Evolutionary conservation across 2,797 vertebrate species (phyloP).

Genomic region (Esox masquinongy): DNA sequence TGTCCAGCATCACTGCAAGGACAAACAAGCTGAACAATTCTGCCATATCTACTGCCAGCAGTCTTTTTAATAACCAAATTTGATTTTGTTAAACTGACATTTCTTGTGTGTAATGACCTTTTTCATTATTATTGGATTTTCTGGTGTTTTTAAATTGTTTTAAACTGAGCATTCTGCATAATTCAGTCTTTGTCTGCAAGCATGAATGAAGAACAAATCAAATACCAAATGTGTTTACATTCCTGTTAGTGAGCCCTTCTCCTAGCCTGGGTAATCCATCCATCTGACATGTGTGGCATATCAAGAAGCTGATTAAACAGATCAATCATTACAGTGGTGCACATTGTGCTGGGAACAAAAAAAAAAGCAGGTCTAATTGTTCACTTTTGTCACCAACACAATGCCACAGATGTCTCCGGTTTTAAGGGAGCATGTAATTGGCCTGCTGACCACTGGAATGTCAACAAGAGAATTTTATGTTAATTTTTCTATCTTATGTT

Average conservation of each 20-base stretch:
- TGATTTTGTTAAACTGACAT: neutral
- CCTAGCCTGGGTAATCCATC: too few relatives aligned
- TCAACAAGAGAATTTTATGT: too few relatives aligned
- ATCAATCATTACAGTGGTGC: too few relatives aligned
- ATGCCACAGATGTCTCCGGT: too few relatives aligned
- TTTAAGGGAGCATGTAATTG: too few relatives aligned
- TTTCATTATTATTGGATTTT: neutral
- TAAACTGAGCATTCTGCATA: neutral
- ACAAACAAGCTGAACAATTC: neutral
- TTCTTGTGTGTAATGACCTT: neutral
- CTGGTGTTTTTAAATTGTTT: neutral
- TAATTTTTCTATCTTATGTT: too few relatives aligned
- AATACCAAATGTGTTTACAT: conserved; percentile 1
- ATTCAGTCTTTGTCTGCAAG: neutral
- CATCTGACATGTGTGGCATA: too few relatives aligned
- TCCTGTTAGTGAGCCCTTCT: neutral
- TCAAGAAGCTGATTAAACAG: too few relatives aligned
- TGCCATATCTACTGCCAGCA: neutral
- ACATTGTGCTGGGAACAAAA: too few relatives aligned
- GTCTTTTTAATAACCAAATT: neutral
- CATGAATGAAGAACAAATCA: neutral
- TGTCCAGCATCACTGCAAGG: neutral
- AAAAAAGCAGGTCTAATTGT: too few relatives aligned
- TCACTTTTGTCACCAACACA: too few relatives aligned
- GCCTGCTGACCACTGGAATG: too few relatives aligned